Base-by-base conservation (phyloP, 2,888 invertebrate species). In the Pantelozetes paolii region DNA sequence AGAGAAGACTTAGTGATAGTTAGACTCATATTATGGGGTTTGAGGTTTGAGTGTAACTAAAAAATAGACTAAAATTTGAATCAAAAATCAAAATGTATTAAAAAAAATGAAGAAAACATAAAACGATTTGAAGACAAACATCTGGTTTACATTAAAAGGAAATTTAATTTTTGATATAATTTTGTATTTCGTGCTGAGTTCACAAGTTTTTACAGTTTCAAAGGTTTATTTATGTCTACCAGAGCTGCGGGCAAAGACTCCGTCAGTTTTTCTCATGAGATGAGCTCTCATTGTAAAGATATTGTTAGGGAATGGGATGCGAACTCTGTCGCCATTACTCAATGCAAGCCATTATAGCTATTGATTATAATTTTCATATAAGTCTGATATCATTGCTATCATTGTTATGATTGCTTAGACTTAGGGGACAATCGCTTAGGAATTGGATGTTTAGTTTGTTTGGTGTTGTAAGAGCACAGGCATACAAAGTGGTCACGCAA, bases 161-260 rank as follows among this genome's bases (percentile, higher is more conserved):
- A 40, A 36, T n/a, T 40, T 36, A 32, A 64, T 64, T 64, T 64
- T 32, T 64, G 36, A 36, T 9, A 36, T 62, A 36, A 64, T 64
- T 64, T 64, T 64, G 20, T 2, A n/a, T 36, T 64, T 64, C 64
- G 64, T 64, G 64, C 64, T 64, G 64, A 36, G 64, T 64, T 64
- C 18, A 64, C 64, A 64, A 64, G 36, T 64, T 64, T 54, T 64
- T 36, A 64, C 11, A 64, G 64, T 64, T 64, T 64, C 64, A 64
- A 64, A 64, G 64, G 64, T 64, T 64, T 64, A 64, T 64, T 64
- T 64, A 64, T 64, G 64, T 64, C 64, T 64, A 36, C 20, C 6
- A 30, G 64, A 64, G 64, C 64, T 64, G 36, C 36, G 40, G 64
- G 64, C 64, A 36, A 64, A 36, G 36, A 64, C n/a, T 30, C 64